A percentile compares a stretch with the other conserved stretches of the same genome.
These are phyloP conservation scores for Hyposoter didymator DNA, from an alignment of 2,888 invertebrate genomes.

Conservation along the genomic window DNA sequence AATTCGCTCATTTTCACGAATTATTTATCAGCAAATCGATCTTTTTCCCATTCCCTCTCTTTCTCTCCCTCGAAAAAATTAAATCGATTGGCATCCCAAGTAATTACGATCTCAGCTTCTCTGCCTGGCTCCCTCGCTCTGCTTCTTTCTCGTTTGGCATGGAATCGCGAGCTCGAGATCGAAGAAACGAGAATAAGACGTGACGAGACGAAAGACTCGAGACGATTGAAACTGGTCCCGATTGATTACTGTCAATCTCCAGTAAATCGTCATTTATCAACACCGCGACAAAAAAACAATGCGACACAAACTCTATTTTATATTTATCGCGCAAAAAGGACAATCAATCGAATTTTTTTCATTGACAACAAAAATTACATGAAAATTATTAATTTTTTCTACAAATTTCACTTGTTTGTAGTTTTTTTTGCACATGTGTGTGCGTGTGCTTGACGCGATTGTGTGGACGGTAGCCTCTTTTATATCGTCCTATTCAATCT, in stretches of 20 bases:
- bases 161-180: constrained; percentile 29
- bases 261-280: constrained; percentile 35
- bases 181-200: constrained; percentile 18
- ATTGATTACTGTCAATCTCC: constrained; percentile 58
- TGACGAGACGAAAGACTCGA: constrained; percentile 6
- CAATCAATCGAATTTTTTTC: not conserved
- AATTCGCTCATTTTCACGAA: not conserved
- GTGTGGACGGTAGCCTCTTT: constrained; percentile 67
- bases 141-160: constrained; percentile 24
- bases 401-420: not conserved
- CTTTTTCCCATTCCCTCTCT: constrained; percentile 6
- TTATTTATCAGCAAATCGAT: constrained; percentile 19
- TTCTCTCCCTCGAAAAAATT: constrained; percentile 22
- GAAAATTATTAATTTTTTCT: not conserved
- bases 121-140: constrained; percentile 17
- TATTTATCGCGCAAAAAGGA: not conserved
- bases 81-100: constrained; percentile 51
- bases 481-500: constrained; percentile 80
- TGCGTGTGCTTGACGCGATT: not conserved
- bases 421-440: not conserved
- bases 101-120: constrained; percentile 60
- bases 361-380: not conserved
- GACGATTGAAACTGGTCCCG: constrained; percentile 28
- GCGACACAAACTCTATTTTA: not conserved
- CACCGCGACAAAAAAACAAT: not conserved